Conservation (phyloP, 1,140 invertebrate species). For the Panagrolaimus sp. region DNA sequence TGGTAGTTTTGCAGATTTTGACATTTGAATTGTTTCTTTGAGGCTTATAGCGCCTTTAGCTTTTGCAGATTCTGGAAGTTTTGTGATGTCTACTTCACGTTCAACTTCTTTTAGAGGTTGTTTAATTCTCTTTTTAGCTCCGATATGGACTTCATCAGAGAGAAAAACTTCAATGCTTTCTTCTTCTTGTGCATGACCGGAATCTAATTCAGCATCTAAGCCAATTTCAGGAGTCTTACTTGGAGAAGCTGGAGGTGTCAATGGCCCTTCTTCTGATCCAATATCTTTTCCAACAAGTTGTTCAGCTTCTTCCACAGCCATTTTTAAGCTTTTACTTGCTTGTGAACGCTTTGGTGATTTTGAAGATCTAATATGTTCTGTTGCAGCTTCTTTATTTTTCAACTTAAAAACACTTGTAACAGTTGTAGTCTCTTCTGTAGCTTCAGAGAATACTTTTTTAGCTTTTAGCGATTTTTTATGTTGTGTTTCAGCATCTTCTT, state of each 20-base stretch:
- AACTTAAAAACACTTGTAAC: neutral
- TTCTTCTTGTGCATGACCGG: neutral
- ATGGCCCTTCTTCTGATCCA: neutral
- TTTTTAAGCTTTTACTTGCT: too few species aligned
- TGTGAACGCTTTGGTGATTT: too few species aligned
- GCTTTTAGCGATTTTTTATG: neutral
- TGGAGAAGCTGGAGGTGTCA: neutral
- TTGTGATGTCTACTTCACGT: neutral
- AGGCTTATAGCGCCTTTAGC: neutral
- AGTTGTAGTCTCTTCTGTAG: neutral
- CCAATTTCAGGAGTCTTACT: neutral
- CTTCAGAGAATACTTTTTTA: neutral
- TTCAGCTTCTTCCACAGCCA: neutral
- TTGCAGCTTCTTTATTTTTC: neutral
- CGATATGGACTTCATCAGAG: neutral
- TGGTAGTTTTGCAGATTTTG: slow-evolving; percentile 1
- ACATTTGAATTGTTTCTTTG: neutral
- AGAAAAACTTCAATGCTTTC: slow-evolving; percentile 5
- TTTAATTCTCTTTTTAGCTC: neutral
- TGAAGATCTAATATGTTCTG: too few species aligned
- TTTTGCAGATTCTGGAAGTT: slow-evolving; percentile 2
- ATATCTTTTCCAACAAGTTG: neutral
- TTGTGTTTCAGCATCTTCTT: neutral
- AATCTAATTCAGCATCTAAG: neutral
- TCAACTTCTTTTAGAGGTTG: neutral